Percentiles rank a stretch among this genome's conserved stretches.
Conservation (phyloP, 2,797 vertebrate genomes). For the Spinus olivaceus region DNA sequence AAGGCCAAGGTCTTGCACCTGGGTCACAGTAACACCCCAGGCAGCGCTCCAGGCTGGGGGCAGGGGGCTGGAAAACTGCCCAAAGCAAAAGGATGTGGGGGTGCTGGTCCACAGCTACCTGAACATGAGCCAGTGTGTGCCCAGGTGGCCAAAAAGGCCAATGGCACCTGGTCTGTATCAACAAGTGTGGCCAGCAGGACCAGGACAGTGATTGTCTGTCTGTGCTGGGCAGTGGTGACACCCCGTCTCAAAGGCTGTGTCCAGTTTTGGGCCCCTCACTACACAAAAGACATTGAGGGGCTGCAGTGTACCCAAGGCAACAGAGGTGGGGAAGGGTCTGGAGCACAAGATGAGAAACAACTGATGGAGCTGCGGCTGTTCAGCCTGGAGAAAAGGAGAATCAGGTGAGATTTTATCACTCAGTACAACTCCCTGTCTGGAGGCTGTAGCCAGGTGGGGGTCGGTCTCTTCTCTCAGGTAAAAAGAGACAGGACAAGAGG, state of each 20-base stretch:
- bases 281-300: too few species aligned
- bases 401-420: too few species aligned
- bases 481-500: background rate
- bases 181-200: background rate
- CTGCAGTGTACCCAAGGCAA: background rate
- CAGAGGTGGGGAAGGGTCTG: rapidly evolving
- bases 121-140: background rate
- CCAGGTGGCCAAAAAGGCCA: background rate
- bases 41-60: background rate
- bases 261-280: background rate
- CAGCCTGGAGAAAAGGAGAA: background rate
- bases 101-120: background rate
- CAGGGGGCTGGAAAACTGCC: background rate
- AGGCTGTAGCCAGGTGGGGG: background rate
- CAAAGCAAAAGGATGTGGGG: background rate
- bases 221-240: rapidly evolving
- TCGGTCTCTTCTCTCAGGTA: rapidly evolving
- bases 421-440: background rate
- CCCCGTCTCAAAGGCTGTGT: too few species aligned
- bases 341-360: background rate
- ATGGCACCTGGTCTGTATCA: rapidly evolving
- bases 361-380: background rate
- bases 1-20: background rate
- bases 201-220: rapidly evolving
- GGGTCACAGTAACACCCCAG: background rate